These are phyloP conservation scores for Euglossa dilemma DNA, from an alignment of 1,140 invertebrate species.

Conservation along the genomic window DNA sequence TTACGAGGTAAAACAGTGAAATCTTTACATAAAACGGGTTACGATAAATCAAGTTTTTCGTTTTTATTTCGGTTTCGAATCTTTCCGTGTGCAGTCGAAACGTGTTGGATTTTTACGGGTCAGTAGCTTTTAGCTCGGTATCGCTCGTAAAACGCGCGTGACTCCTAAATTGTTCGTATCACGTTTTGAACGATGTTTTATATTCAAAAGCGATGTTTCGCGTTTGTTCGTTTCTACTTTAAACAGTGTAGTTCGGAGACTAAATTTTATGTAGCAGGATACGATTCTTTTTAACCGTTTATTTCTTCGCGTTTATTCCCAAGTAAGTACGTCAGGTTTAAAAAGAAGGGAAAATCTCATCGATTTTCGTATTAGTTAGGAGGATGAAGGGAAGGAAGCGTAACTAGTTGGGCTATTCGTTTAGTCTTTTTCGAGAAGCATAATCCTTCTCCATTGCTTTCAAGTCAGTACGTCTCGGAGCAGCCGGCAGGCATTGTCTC, in stretches of 20 bases:
- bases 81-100: background rate
- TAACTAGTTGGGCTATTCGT: background rate
- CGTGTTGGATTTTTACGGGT: slow-evolving; percentile 30
- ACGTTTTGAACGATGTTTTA: slow-evolving; percentile 15
- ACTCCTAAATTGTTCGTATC: slow-evolving; percentile 26
- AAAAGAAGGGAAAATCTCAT: background rate
- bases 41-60: slow-evolving; percentile 11
- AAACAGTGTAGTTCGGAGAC: background rate
- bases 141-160: slow-evolving; percentile 31
- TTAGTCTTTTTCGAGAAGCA: background rate
- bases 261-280: background rate
- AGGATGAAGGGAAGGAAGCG: too few relatives aligned
- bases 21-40: background rate
- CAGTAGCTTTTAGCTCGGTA: slow-evolving; percentile 8
- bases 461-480: background rate
- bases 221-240: background rate
- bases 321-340: too few relatives aligned
- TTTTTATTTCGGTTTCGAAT: slow-evolving; percentile 20
- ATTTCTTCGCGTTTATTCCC: too few relatives aligned
- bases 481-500: background rate
- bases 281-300: background rate
- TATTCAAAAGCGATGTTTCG: slow-evolving; percentile 16
- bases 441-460: slow-evolving; percentile 10
- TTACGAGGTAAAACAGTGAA: background rate
- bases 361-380: background rate